Percentiles rank a stretch among this genome's conserved stretches.
These are phyloP conservation scores for Lontra canadensis DNA, from an alignment of 2,113 vertebrate species.

Conservation along the genomic window DNA sequence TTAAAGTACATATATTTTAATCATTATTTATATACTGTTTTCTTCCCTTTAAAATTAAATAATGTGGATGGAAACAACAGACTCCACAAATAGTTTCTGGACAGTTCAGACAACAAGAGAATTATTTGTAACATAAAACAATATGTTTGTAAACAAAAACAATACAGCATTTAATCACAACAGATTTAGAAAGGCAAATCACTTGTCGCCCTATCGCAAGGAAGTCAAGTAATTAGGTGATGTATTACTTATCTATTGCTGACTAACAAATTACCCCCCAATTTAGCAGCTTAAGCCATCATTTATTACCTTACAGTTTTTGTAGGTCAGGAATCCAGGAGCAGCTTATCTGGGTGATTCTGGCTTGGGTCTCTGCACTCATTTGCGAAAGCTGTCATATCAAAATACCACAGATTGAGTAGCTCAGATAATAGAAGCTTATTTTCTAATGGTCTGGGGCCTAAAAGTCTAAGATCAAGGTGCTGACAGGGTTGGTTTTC, in stretches of 20 bases:
- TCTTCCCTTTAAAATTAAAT: neutral
- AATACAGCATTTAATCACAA: neutral
- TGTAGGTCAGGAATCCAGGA: neutral
- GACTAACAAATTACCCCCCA: neutral
- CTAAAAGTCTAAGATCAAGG: neutral
- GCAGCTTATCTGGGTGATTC: neutral
- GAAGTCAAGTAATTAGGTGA: neutral
- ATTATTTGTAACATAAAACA: neutral
- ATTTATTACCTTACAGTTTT: neutral
- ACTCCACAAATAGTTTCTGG: neutral
- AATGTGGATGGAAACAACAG: neutral
- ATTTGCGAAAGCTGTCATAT: neutral
- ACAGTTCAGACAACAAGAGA: neutral
- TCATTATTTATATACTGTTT: neutral
- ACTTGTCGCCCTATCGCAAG: neutral
- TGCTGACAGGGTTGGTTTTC: neutral
- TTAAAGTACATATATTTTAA: neutral
- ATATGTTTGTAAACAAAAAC: neutral
- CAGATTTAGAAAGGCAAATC: neutral
- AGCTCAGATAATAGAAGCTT: neutral
- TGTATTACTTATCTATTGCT: neutral
- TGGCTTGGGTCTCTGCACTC: neutral
- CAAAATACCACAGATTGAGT: neutral
- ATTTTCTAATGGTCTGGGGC: neutral
- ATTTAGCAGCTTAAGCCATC: neutral